Percentiles rank a stretch among this genome's conserved stretches.
Evolutionary conservation across 2,888 invertebrate genomes (phyloP).

Genomic region (Listrodromus nycthemerus): DNA sequence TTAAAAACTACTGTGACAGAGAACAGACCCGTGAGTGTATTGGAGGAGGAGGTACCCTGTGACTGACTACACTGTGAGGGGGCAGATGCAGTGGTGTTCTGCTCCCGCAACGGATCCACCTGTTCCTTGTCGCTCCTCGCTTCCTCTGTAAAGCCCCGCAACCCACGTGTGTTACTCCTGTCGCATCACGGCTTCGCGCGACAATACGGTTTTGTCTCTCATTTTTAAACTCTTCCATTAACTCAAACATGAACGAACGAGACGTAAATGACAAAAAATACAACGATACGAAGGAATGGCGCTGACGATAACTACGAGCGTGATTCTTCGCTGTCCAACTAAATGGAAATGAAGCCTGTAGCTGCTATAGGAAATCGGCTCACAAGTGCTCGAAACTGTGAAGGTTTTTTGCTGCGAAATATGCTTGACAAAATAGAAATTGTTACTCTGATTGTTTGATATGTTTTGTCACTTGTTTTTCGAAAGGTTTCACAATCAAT

Average conservation of each 20-base stretch:
- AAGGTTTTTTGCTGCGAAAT: background rate
- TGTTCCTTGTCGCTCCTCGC: conserved; percentile 82
- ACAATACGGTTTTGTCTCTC: background rate
- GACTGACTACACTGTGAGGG: conserved; percentile 83
- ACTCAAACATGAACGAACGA: background rate
- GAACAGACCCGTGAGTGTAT: conserved; percentile 84
- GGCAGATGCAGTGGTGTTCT: conserved; percentile 81
- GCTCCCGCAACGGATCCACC: conserved; percentile 81
- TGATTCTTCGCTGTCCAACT: conserved; percentile 12
- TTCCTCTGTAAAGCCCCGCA: conserved; percentile 83
- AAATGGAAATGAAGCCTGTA: background rate
- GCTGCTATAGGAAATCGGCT: background rate
- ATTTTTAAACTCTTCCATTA: background rate
- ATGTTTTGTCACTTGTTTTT: background rate
- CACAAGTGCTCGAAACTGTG: background rate
- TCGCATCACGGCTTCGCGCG: conserved; percentile 22
- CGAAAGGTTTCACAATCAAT: too few relatives aligned
- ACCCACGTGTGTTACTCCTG: conserved; percentile 69
- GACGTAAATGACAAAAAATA: conserved; percentile 17
- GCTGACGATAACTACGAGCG: conserved; percentile 6
- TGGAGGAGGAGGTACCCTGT: conserved; percentile 83
- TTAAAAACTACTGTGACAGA: conserved; percentile 77
- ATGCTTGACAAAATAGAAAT: background rate
- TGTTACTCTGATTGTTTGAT: too few relatives aligned
- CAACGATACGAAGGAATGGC: conserved; percentile 13